Evolutionary conservation across 2,113 vertebrate genomes (phyloP).

Genomic region (Rhagologus leucostigma): DNA sequence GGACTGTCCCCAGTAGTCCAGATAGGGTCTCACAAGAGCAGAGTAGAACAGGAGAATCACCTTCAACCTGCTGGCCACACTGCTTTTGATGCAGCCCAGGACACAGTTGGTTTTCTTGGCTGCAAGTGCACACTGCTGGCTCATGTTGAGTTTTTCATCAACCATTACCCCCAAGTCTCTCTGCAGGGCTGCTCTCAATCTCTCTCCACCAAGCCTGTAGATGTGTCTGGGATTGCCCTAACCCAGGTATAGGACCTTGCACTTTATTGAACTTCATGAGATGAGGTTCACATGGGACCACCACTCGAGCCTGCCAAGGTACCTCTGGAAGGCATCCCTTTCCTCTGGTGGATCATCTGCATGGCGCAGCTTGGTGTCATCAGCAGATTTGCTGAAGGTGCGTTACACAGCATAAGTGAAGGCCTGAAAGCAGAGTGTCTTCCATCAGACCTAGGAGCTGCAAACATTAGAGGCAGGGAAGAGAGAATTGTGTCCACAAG

Average conservation of each 20-base stretch:
- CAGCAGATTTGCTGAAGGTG: neutral
- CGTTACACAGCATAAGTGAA: neutral
- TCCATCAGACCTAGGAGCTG: neutral
- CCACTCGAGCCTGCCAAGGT: neutral
- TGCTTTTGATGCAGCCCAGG: neutral
- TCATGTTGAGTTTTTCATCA: neutral
- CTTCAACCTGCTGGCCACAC: fast-evolving
- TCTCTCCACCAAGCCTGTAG: neutral
- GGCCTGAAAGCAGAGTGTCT: neutral
- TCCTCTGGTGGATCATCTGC: neutral
- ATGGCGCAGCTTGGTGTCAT: neutral
- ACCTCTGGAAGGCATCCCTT: neutral
- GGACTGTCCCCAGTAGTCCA: neutral
- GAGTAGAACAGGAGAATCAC: neutral
- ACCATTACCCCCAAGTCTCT: neutral
- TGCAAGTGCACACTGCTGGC: neutral
- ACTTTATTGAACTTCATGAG: neutral
- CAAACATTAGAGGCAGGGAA: neutral
- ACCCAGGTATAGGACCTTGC: neutral
- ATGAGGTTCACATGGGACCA: neutral
- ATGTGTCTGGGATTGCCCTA: neutral
- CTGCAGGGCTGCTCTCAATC: neutral
- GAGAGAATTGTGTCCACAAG: neutral
- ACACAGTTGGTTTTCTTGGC: neutral
- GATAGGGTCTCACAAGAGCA: neutral